A percentile compares a stretch with the other conserved stretches of the same genome.
Conservation (phyloP, 2,113 vertebrate genomes). For the Neodon shergylaensis region DNA sequence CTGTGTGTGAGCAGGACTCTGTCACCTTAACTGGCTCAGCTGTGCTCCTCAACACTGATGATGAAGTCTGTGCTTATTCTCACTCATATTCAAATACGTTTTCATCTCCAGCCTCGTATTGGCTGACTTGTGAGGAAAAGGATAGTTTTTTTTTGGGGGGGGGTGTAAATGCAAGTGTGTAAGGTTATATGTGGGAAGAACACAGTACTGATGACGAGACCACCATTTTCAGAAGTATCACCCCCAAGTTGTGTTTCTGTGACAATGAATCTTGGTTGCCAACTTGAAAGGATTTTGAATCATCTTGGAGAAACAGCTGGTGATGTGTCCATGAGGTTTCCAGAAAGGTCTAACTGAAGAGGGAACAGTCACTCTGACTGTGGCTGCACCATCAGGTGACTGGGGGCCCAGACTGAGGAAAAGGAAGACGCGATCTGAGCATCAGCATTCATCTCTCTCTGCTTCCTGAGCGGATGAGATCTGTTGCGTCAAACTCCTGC, state of each 20-base stretch:
- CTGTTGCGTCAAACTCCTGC: not conserved
- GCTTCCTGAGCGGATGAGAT: not conserved
- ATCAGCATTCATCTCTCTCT: not conserved
- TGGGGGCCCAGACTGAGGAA: not conserved
- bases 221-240: not conserved
- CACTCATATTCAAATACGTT: not conserved
- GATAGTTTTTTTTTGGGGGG: no score
- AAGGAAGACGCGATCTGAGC: not conserved
- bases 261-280: not conserved
- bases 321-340: not conserved
- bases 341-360: not conserved
- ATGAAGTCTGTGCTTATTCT: slow-evolving; percentile 17
- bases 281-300: not conserved
- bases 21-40: not conserved
- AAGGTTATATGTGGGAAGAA: not conserved
- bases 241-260: not conserved
- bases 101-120: not conserved
- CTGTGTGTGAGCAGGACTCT: not conserved
- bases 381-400: not conserved
- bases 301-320: not conserved
- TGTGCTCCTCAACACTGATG: slow-evolving; percentile 26
- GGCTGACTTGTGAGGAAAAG: not conserved
- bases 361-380: not conserved
- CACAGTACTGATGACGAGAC: not conserved
- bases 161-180: not conserved